phyloP scores from a whole-genome alignment of 2,797 vertebrate species.

The Synaphobranchus kaupii region DNA sequence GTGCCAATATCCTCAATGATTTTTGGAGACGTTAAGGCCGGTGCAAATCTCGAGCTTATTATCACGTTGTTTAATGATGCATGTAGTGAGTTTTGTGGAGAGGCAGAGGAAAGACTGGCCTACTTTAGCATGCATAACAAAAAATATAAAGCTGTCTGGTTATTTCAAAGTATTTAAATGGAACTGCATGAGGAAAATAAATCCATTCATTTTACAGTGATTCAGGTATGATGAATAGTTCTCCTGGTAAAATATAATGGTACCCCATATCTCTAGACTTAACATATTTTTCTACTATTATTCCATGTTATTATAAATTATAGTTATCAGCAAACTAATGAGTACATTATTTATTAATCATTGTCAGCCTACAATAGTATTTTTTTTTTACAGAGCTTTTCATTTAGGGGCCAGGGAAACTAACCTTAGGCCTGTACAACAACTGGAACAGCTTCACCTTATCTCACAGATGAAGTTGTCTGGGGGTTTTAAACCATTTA shows the following conservation, averaged over 20 bases:
- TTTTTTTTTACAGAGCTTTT: too few relatives aligned
- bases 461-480: too few relatives aligned
- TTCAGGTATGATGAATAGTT: neutral
- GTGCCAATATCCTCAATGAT: neutral
- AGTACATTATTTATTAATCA: neutral
- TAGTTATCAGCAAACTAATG: neutral
- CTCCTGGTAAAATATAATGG: neutral
- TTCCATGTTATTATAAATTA: neutral
- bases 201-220: conserved; percentile 6
- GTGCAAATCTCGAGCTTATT: conserved; percentile 30
- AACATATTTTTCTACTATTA: neutral
- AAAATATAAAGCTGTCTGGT: neutral
- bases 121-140: conserved; percentile 6
- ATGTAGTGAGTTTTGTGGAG: conserved; percentile 23
- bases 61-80: conserved; percentile 34
- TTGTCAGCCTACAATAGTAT: too few relatives aligned
- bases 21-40: conserved; percentile 19
- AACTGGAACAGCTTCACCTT: too few relatives aligned
- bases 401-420: too few relatives aligned
- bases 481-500: too few relatives aligned
- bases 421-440: too few relatives aligned
- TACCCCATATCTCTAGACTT: neutral
- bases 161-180: conserved; percentile 2
- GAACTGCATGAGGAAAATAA: neutral
- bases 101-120: neutral